Evolutionary conservation across 2,113 vertebrate species (phyloP), one percentile per base, ranked within the genome.

Genomic region (Turnix velox): DNA sequence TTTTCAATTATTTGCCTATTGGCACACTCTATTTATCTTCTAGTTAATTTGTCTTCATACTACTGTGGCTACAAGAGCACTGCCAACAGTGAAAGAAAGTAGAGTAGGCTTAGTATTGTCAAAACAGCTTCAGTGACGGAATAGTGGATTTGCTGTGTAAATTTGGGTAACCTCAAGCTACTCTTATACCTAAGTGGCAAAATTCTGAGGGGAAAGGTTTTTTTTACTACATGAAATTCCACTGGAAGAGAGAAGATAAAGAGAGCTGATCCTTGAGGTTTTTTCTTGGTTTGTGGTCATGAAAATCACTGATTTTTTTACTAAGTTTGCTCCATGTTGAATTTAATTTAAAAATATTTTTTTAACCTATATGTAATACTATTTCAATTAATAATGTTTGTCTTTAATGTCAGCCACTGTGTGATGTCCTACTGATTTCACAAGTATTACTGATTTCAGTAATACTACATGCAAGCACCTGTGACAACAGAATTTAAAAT

Each of bases 401-500:
- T 68, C 33, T 9, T 62, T 61, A 71, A 15, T 25, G 84, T 30
- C 24, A 77, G 9, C 17, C 7, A 40, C 40, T 52, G 5, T 14
- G n/a, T 86, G 16, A 62, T 48, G 28, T 57, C 23, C 45, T 76
- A 76, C 46, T 85, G 54, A 63, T 78, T 95, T 87, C 46, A 66
- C 15, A 74, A 42, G 24, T 14, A 49, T 40, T 90, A 57, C 12
- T 66, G 49, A 66, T 7, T 28, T 39, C 55, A 74, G 20, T 27
- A 71, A 58, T 66, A 77, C 18, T 57, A 92, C 83, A 88, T 71
- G 10, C 6, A 71, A 54, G 7, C 18, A 58, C 35, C 65, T 59
- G 27, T 55, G n/a, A 51, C 18, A 24, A 18, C 6, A 92, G 33
- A 83, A 24, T 94, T 77, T 93, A 20, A 90, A 92, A 89, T 68